These are phyloP conservation scores for Oreochromis niloticus DNA, from an alignment of 2,113 vertebrate species.

Conservation along the genomic window DNA sequence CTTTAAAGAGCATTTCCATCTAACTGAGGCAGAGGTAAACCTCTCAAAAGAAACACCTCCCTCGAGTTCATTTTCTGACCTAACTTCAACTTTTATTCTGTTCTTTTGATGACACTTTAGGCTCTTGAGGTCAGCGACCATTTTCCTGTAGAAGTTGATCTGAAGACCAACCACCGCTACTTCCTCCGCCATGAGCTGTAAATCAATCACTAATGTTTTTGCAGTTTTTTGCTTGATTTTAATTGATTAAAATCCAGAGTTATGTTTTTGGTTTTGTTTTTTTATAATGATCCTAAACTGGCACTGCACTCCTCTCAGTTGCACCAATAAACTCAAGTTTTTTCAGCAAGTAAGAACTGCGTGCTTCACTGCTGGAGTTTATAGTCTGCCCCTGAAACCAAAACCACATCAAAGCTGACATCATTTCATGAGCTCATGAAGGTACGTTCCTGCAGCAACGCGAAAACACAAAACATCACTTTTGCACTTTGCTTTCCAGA, in stretches of 20 bases:
- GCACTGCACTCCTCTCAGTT: neutral
- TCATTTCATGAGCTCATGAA: constrained; percentile 21
- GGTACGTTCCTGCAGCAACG: neutral
- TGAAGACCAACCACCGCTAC: constrained; percentile 71
- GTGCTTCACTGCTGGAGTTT: constrained; percentile 2
- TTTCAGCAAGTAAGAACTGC: constrained; percentile 6
- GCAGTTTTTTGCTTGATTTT: constrained; percentile 12
- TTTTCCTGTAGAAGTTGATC: constrained; percentile 83
- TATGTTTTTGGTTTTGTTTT: neutral
- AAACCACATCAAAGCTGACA: constrained; percentile 60
- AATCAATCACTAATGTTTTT: neutral
- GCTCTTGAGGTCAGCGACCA: constrained; percentile 84
- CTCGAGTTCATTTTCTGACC: neutral
- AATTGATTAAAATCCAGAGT: neutral
- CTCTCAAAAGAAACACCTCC: rapidly evolving
- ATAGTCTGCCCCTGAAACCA: constrained; percentile 14
- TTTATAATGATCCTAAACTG: neutral
- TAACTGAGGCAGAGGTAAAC: constrained; percentile 74
- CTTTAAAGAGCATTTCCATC: constrained; percentile 72
- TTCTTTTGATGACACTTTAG: constrained; percentile 42
- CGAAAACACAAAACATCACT: neutral
- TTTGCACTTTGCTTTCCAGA: neutral
- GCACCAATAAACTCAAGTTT: neutral
- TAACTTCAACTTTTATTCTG: neutral
- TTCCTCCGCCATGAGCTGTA: constrained; percentile 69